Evolutionary conservation across 2,113 vertebrate species (phyloP).

Genomic region (Ophthalmolycus amberensis): DNA sequence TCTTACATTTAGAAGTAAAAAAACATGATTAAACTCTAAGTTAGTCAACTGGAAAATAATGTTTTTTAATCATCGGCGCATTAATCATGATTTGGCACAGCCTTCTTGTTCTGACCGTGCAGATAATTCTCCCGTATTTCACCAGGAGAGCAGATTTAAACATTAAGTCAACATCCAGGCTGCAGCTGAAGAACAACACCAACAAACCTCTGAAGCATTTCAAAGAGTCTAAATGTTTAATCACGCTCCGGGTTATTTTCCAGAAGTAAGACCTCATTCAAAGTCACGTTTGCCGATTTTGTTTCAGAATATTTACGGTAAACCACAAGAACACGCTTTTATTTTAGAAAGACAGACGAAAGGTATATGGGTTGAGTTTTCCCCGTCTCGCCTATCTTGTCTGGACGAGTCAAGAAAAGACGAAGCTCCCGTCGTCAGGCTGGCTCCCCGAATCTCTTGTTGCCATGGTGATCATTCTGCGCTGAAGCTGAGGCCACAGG

Average conservation of each 20-base stretch:
- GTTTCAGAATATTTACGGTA: not conserved
- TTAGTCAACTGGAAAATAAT: not conserved
- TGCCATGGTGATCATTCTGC: conserved; percentile 50
- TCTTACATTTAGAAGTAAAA: not conserved
- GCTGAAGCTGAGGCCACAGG: conserved; percentile 24
- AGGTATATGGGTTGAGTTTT: not conserved
- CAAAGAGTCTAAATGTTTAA: not conserved
- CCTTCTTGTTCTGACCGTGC: not conserved
- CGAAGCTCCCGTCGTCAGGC: not conserved
- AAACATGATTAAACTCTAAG: not conserved
- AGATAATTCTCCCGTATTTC: not conserved
- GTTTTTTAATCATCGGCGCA: not conserved
- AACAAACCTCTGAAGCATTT: not conserved
- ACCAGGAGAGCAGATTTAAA: not conserved
- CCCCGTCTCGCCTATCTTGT: too few species aligned
- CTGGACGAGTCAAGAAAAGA: not conserved
- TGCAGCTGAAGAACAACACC: not conserved
- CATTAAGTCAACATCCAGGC: not conserved
- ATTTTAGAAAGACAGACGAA: not conserved
- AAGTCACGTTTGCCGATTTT: not conserved
- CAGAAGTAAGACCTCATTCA: not conserved
- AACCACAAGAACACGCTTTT: not conserved
- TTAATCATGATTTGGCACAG: not conserved
- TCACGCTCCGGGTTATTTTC: not conserved
- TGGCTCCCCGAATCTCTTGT: conserved; percentile 21